Conservation (phyloP, 2,888 invertebrate species). For the Andrena bicolor region DNA sequence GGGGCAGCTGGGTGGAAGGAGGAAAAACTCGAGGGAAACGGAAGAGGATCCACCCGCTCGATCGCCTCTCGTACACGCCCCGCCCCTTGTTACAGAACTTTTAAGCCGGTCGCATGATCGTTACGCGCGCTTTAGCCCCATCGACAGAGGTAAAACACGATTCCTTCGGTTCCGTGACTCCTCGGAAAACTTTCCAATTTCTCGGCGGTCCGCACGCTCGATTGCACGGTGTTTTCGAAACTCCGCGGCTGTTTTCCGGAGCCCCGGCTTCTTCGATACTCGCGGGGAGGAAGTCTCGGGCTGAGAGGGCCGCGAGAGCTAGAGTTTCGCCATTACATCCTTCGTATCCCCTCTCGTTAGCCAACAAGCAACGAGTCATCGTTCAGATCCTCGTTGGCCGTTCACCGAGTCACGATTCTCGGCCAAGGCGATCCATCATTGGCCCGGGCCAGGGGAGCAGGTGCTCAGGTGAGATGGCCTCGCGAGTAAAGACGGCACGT, state of each 20-base stretch:
- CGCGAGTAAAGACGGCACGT: conserved; percentile 63
- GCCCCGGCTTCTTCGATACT: background rate
- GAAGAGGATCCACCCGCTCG: conserved; percentile 37
- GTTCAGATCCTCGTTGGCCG: background rate
- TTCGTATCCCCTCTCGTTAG: background rate
- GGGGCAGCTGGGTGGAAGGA: conserved; percentile 4
- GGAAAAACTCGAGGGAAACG: conserved; percentile 20
- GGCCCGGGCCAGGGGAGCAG: conserved; percentile 27
- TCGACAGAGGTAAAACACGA: conserved; percentile 43
- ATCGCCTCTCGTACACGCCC: conserved; percentile 42
- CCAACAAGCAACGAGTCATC: conserved; percentile 3
- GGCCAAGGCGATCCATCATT: conserved; percentile 54
- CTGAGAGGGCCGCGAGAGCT: background rate
- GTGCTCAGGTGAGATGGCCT: conserved; percentile 46
- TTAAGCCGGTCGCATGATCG: conserved; percentile 55
- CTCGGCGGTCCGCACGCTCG: background rate
- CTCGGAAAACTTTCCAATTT: conserved; percentile 25
- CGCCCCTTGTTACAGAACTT: conserved; percentile 66
- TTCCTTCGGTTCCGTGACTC: conserved; percentile 13
- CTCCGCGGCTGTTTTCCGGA: background rate
- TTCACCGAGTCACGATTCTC: conserved; percentile 45
- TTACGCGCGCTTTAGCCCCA: conserved; percentile 53
- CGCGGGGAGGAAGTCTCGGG: background rate
- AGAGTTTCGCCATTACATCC: background rate
- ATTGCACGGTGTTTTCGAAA: conserved; percentile 26